Conservation (phyloP, 2,888 invertebrate species). For the Tyria jacobaeae region DNA sequence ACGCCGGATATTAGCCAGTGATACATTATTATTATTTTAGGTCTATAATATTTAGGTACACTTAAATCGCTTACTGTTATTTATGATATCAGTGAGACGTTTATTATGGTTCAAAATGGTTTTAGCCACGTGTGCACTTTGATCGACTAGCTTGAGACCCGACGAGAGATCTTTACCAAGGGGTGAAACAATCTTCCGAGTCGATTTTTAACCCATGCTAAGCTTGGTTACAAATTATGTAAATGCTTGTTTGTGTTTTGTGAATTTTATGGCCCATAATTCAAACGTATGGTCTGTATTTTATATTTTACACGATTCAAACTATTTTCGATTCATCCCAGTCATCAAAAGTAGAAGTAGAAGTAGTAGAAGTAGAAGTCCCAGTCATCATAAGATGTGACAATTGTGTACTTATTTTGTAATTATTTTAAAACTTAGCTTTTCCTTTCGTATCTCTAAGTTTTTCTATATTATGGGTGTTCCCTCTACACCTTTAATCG, state of each 20-base stretch:
- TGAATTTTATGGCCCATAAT: not conserved
- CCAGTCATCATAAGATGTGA: not conserved
- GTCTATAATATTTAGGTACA: not conserved
- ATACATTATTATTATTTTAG: no score
- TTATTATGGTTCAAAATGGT: no score
- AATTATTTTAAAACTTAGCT: no score
- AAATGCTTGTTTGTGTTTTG: not conserved
- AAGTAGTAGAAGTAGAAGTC: not conserved
- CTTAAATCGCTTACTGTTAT: not conserved
- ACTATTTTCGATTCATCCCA: no score
- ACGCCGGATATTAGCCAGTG: no score
- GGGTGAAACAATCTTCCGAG: no score
- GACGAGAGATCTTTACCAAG: no score
- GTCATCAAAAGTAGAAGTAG: no score
- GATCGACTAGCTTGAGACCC: no score
- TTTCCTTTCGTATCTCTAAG: not conserved
- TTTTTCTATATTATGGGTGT: not conserved
- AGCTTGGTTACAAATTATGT: conserved; percentile 10
- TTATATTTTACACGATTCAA: no score
- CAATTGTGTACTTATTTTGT: no score
- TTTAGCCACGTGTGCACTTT: no score
- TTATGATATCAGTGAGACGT: conserved; percentile 23
- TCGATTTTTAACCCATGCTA: conserved; percentile 34
- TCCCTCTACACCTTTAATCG: not conserved
- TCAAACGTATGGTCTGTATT: not conserved